Base-by-base conservation (phyloP, 2,113 vertebrate species). In the Gracilinanus agilis region DNA sequence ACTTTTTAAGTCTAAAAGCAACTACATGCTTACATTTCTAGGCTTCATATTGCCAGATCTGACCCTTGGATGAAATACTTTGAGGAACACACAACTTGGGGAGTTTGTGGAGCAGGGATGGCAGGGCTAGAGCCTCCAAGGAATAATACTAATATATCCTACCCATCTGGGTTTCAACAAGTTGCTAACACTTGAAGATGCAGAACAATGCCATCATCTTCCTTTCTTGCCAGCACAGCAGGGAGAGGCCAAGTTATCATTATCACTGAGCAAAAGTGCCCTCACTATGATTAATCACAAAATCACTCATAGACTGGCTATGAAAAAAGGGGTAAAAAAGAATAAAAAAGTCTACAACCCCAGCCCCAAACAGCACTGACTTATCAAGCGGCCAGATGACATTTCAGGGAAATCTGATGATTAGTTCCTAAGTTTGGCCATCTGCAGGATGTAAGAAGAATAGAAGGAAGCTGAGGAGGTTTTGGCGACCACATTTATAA, bases 371-470 rank as follows among this genome's bases (percentile, higher is more conserved):
- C 0, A 21, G 75, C 16, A 40, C 95, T 25, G 94, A 56, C 92
- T 91, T 94, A 95, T 92, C 90, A 92, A 98, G 75, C 7, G 0
- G 94, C 92, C 95, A 97, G 97, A 98, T 98, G 97, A 97, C 96
- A n/a, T 97, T 97, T 93, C 94, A 61, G 95, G 97, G 97, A 95
- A 97, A 91, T 97, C 93, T 96, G 96, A 95, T 98, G 97, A 98
- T 97, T 96, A 97, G 94, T 94, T 97, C 97, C 97, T 97, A 97
- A 96, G 96, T 98, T 93, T 97, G 98, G 97, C 98, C 98, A 98
- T 98, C 98, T 98, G 98, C 98, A 98, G 98, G 98, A 99, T 98
- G 97, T 97, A 95, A 97, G 97, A 98, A 98, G 98, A 99, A 98
- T 98, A 94, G 97, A 97, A 98, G 98, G 98, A 98, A 98, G 95